Conservation (phyloP, 2,113 vertebrate genomes). For the Tachuris rubrigastra region DNA sequence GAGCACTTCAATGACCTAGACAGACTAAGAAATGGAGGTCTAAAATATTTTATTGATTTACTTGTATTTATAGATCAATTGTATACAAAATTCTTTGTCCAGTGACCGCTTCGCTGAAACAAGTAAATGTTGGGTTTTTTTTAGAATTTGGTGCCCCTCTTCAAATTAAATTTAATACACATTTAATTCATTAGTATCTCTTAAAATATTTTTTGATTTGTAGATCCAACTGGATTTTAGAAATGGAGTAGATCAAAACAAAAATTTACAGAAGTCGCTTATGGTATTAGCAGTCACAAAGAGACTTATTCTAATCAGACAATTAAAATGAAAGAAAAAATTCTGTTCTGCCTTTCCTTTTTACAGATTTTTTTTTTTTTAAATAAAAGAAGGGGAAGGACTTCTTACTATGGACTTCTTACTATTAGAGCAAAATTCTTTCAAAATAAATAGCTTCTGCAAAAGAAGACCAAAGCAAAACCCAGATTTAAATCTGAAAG, state of each 20-base stretch:
- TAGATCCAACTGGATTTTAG: background rate
- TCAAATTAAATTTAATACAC: background rate
- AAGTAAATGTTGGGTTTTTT: background rate
- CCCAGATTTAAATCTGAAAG: background rate
- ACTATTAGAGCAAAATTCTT: background rate
- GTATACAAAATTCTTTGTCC: slow-evolving; percentile 12
- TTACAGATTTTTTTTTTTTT: background rate
- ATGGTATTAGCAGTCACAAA: background rate
- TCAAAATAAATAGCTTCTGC: background rate
- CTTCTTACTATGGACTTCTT: too few species aligned
- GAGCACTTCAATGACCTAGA: slow-evolving; percentile 24
- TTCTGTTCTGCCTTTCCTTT: background rate
- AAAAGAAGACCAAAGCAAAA: background rate
- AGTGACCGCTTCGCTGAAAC: background rate
- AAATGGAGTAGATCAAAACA: background rate
- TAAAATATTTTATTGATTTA: slow-evolving; percentile 65
- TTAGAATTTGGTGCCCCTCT: background rate
- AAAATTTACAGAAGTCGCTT: background rate
- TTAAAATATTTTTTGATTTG: background rate
- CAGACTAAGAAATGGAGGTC: slow-evolving; percentile 16
- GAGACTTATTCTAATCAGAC: background rate
- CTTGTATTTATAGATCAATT: slow-evolving; percentile 46
- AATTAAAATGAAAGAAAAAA: background rate
- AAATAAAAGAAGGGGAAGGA: rapidly evolving
- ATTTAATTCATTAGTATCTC: background rate